Evolutionary conservation across 2,113 vertebrate genomes (phyloP).

Genomic region (Hiodon tergisus): DNA sequence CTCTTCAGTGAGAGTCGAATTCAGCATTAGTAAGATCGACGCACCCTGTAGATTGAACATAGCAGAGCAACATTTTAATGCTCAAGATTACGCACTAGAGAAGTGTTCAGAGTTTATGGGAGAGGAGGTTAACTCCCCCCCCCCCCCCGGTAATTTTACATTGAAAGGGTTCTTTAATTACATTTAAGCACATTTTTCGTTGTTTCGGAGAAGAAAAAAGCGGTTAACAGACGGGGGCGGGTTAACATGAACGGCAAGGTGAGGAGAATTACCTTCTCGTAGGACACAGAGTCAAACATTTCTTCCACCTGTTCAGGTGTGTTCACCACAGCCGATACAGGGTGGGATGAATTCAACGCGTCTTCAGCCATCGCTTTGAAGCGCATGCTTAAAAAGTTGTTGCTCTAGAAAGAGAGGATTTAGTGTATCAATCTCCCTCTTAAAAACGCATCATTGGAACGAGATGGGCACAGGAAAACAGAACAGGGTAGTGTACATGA

Average conservation of each 20-base stretch:
- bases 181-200: too few relatives aligned
- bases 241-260: background rate
- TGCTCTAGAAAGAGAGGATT: constrained; percentile 63
- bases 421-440: background rate
- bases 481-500: too few relatives aligned
- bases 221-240: too few relatives aligned
- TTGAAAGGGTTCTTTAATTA: too few relatives aligned
- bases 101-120: background rate
- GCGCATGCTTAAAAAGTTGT: constrained; percentile 73
- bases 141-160: too few relatives aligned
- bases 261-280: constrained; percentile 77
- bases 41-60: constrained; percentile 68
- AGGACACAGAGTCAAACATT: constrained; percentile 93
- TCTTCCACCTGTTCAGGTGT: constrained; percentile 82
- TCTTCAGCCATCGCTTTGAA: constrained; percentile 82
- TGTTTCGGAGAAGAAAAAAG: too few relatives aligned
- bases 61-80: background rate
- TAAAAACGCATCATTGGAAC: too few relatives aligned
- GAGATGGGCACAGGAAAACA: too few relatives aligned
- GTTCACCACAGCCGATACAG: constrained; percentile 75
- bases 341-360: constrained; percentile 80
- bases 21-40: constrained; percentile 87
- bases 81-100: background rate
- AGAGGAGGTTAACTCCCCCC: too few relatives aligned
- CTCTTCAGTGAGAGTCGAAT: constrained; percentile 67